phyloP scores from a whole-genome alignment of 2,113 vertebrate genomes.

The Rafetus swinhoei region DNA sequence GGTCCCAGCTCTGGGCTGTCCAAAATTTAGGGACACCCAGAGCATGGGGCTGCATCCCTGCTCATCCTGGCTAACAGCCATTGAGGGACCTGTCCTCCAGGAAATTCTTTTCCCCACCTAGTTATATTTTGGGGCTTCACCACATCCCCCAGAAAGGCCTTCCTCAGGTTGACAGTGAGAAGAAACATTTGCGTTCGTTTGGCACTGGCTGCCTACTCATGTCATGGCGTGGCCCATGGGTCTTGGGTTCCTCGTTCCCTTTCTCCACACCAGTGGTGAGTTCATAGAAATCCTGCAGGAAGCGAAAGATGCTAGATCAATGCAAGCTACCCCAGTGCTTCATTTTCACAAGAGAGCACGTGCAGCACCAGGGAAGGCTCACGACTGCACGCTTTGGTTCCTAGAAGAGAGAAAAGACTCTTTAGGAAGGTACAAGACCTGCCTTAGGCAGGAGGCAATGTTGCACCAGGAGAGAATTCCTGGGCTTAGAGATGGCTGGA shows the following conservation, averaged over 20 bases:
- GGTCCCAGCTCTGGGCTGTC: no score
- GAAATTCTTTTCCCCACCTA: neutral
- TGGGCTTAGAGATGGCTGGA: neutral
- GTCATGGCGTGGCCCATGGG: neutral
- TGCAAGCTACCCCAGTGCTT: neutral
- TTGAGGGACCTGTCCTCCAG: neutral
- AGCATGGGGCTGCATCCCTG: no score
- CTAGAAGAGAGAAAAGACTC: neutral
- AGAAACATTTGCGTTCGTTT: neutral
- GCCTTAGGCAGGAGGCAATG: neutral
- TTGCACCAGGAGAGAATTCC: neutral
- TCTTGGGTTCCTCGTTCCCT: neutral
- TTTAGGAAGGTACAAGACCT: neutral
- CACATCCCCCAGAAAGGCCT: neutral
- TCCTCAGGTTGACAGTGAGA: neutral
- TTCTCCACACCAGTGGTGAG: neutral
- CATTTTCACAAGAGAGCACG: neutral
- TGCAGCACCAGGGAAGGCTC: neutral
- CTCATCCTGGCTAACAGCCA: neutral
- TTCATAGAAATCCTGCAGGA: neutral
- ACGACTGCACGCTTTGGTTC: neutral
- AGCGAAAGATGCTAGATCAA: accelerated
- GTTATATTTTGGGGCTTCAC: no score
- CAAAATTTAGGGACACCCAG: no score
- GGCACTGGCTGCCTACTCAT: neutral